Evolutionary conservation across 2,113 vertebrate species (phyloP).

Genomic region (Anarrhichthys ocellatus): DNA sequence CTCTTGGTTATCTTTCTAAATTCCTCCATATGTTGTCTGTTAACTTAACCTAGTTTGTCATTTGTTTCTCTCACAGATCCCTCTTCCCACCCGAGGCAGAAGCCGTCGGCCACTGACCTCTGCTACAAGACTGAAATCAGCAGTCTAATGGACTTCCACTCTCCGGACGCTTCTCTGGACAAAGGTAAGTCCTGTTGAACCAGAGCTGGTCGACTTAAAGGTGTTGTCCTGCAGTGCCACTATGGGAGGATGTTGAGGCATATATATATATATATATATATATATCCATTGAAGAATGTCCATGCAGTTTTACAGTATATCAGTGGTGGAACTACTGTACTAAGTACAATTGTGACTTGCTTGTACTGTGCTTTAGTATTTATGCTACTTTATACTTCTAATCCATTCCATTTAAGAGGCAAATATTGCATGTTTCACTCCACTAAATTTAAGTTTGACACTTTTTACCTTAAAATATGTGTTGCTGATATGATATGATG

Average conservation of each 20-base stretch:
- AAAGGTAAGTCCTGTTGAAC: slow-evolving; percentile 74
- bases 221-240: background rate
- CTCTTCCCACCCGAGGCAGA: slow-evolving; percentile 75
- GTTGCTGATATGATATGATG: background rate
- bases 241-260: background rate
- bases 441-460: background rate
- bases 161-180: slow-evolving; percentile 82
- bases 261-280: too few relatives aligned
- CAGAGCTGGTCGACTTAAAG: background rate
- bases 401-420: background rate
- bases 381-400: background rate
- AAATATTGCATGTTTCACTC: background rate
- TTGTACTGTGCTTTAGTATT: background rate
- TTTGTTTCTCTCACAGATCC: slow-evolving; percentile 67
- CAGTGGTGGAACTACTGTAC: background rate
- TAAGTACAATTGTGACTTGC: background rate
- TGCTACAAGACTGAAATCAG: slow-evolving; percentile 84
- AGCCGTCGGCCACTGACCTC: slow-evolving; percentile 73
- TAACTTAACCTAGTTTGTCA: background rate
- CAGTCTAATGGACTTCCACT: slow-evolving; percentile 84
- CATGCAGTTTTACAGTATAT: background rate
- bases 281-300: background rate
- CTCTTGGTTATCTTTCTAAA: background rate
- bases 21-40: background rate
- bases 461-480: background rate